Base-by-base conservation (phyloP, 2,113 vertebrate genomes). In the Saimiri boliviensis region DNA sequence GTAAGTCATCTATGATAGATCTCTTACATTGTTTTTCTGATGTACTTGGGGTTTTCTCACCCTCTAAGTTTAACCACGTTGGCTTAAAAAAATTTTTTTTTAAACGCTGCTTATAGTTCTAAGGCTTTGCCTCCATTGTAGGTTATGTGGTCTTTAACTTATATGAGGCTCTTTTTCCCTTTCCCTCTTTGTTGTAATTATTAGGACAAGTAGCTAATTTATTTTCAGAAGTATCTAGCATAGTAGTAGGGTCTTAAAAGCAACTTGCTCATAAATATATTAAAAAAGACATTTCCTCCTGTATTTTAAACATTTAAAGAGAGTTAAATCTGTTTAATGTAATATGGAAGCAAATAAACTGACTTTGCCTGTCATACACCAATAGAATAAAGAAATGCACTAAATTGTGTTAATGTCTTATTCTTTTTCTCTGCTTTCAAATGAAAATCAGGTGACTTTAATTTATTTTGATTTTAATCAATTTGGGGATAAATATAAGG, bases 381-480 rank as follows among this genome's bases (percentile, higher is more conserved):
- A 73, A 2, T 68, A 93, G 30, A 47, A 56, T 92, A 94, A 96
- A 40, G 32, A 77, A 93, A 30, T 76, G 17, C 1, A 68, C 25
- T 56, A 30, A 85, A 68, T 97, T 92, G 90, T 84, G 74, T 79
- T 74, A 86, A 83, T 86, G 2, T 30, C 10, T 30, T 91, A 76
- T 58, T 90, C n/a, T 56, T 89, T 92, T 77, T 87, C 32, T 83
- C 17, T 82, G 47, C 49, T 93, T 89, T 49, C 86, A 60, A 95
- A 73, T 86, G 40, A 92, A 94, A 92, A 70, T 56, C 5, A 81
- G 45, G 47, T 79, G 76, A 80, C 13, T 86, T 86, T 86, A 49
- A 86, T 95, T 91, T 76, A n/a, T 60, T 93, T 87, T 66, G 0
- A 45, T 93, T 96, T 88, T 89, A 49, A 79, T 88, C 86, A 52